Conservation (phyloP, 2,797 vertebrate genomes). For the Aselliscus stoliczkanus region DNA sequence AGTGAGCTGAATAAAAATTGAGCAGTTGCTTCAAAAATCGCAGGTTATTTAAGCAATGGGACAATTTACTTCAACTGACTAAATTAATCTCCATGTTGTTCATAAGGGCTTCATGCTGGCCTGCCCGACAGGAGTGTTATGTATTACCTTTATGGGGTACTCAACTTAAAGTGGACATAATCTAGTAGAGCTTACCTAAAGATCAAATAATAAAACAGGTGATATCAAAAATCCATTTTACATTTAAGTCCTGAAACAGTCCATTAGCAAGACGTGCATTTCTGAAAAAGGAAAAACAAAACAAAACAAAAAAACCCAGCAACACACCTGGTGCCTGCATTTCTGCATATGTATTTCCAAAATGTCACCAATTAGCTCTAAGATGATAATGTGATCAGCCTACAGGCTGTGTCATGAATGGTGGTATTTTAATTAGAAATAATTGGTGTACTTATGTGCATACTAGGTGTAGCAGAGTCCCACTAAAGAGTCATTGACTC, state of each 20-base stretch:
- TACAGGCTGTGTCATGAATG: neutral
- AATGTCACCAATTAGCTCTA: conserved; percentile 14
- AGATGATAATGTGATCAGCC: neutral
- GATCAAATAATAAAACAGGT: neutral
- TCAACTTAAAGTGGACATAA: neutral
- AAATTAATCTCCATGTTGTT: neutral
- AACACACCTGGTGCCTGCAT: neutral
- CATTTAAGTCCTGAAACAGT: neutral
- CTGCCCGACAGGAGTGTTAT: neutral
- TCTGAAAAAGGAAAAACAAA: neutral
- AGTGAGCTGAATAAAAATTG: neutral
- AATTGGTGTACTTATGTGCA: neutral
- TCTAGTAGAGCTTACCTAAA: neutral
- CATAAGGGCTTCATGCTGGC: neutral
- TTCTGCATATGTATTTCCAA: conserved; percentile 12
- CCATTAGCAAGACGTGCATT: neutral
- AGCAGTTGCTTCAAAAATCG: neutral
- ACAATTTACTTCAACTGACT: conserved; percentile 4
- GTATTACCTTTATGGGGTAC: neutral
- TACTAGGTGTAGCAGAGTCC: neutral
- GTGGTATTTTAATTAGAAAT: conserved; percentile 37
- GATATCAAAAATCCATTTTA: neutral
- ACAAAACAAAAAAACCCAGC: neutral
- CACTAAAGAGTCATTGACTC: neutral
- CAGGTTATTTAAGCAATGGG: neutral